Evolutionary conservation across 37 sponge, comb jelly and placozoan species (phyloP).

Genomic region (Spongia lamella): DNA sequence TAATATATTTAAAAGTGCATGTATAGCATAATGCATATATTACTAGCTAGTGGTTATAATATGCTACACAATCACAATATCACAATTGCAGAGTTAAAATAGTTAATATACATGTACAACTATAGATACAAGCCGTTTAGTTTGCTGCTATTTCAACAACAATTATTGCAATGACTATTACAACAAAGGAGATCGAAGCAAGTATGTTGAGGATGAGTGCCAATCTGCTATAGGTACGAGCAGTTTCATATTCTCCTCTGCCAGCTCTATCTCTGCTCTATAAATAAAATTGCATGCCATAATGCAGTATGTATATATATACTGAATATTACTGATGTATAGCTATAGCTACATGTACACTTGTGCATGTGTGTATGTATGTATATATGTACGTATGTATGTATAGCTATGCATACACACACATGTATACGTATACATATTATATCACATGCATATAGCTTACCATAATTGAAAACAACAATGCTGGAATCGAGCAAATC

Average conservation of each 20-base stretch:
- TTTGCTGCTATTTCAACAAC: background rate
- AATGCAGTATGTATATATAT: conserved; percentile 8
- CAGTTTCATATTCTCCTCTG: conserved; percentile 27
- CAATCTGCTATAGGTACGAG: conserved; percentile 9
- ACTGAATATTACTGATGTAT: background rate
- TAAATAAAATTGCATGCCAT: too few species aligned
- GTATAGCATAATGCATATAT: background rate
- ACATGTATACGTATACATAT: too few species aligned
- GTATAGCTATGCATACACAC: background rate
- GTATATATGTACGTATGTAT: background rate
- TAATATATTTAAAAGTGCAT: too few species aligned
- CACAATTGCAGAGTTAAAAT: too few species aligned
- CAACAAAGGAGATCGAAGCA: background rate
- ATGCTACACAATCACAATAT: too few species aligned
- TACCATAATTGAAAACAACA: too few species aligned
- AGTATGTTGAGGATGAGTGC: conserved; percentile 17
- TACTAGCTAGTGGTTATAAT: background rate
- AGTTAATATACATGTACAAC: too few species aligned
- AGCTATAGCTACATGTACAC: background rate
- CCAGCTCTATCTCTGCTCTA: background rate
- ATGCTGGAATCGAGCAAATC: too few species aligned
- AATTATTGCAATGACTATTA: conserved; percentile 1
- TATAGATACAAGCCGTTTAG: background rate
- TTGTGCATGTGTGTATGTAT: background rate
- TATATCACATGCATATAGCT: too few species aligned